These are phyloP conservation scores for Panzeria rudis DNA, from an alignment of 2,888 invertebrate species.

Conservation along the genomic window DNA sequence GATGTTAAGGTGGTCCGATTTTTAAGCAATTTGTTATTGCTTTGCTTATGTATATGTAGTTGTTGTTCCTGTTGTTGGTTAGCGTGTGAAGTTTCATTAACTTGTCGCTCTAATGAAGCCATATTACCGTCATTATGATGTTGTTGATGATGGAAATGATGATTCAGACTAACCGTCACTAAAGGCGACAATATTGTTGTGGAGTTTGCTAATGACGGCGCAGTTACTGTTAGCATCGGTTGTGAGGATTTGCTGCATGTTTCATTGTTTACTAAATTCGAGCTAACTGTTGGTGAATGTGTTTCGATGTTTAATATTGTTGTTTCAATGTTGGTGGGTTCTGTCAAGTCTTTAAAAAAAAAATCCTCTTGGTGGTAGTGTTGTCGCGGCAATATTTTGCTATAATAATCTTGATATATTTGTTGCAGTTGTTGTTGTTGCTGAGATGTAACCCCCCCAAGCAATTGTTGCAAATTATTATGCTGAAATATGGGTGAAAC, in stretches of 20 bases:
- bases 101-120: conserved; percentile 79
- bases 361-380: conserved; percentile 72
- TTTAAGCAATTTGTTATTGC: conserved; percentile 70
- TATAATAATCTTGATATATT: conserved; percentile 78
- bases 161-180: conserved; percentile 55
- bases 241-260: conserved; percentile 74
- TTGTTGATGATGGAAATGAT: conserved; percentile 34
- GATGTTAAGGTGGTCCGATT: conserved; percentile 71
- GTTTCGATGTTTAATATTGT: conserved; percentile 30
- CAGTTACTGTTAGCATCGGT: conserved; percentile 64
- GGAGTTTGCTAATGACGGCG: conserved; percentile 49
- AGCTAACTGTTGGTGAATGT: conserved; percentile 17
- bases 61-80: conserved; percentile 72
- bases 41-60: conserved; percentile 63
- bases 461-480: conserved; percentile 78
- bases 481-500: conserved; percentile 67
- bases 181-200: conserved; percentile 62
- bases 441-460: conserved; percentile 76
- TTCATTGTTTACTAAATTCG: conserved; percentile 76
- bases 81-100: conserved; percentile 78
- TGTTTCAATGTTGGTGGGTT: conserved; percentile 41
- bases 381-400: conserved; percentile 73
- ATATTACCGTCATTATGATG: conserved; percentile 73
- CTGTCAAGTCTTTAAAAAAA: conserved; percentile 60
- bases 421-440: conserved; percentile 77